These are phyloP conservation scores for Eristalinus aeneus DNA, from an alignment of 2,888 invertebrate species.

Conservation along the genomic window DNA sequence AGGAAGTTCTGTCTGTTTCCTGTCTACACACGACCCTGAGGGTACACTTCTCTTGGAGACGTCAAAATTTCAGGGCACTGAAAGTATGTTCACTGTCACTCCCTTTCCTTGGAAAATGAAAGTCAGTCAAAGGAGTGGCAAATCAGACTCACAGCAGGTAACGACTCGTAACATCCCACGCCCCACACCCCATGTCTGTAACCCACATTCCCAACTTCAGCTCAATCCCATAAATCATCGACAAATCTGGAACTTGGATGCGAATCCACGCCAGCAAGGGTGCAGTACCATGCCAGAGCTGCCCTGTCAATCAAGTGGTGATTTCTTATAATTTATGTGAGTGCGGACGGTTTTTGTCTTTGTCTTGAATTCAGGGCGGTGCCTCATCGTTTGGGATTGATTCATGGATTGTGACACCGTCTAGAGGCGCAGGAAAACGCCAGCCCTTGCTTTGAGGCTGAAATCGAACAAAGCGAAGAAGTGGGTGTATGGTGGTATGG, in stretches of 20 bases:
- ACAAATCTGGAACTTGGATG: neutral
- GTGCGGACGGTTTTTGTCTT: neutral
- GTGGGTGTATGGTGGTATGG: neutral
- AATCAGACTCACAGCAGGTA: neutral
- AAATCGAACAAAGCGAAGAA: neutral
- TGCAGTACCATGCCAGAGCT: conserved; percentile 42
- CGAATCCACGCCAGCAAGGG: conserved; percentile 26
- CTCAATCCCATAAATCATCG: neutral
- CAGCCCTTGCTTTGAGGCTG: neutral
- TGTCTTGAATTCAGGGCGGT: conserved; percentile 46
- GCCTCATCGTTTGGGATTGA: conserved; percentile 2
- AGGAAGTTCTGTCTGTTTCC: no score
- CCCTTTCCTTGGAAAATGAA: no score
- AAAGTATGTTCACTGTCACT: no score
- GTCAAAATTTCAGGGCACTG: no score
- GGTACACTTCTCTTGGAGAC: no score
- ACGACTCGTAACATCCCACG: neutral
- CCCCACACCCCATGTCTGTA: neutral
- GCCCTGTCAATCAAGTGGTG: conserved; percentile 61
- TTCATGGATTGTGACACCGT: conserved; percentile 23
- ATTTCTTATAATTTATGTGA: conserved; percentile 55
- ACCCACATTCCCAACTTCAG: neutral
- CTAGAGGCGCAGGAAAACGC: neutral
- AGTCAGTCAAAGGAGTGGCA: neutral
- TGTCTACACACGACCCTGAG: no score